These are phyloP conservation scores for Ectemnius cavifrons DNA, from an alignment of 2,888 invertebrate genomes.

Conservation along the genomic window DNA sequence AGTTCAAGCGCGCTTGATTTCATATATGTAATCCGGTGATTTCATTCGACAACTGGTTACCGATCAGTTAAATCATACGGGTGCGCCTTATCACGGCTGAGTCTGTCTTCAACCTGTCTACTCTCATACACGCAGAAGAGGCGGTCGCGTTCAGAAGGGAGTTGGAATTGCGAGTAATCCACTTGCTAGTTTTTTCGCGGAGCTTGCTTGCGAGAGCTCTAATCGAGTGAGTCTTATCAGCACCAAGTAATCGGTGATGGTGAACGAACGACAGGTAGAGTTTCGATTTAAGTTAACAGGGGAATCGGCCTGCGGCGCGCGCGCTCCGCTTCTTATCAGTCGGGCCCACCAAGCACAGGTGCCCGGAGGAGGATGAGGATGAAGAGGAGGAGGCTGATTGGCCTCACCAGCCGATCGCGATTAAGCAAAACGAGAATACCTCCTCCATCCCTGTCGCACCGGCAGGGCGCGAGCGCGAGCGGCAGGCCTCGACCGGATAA, in stretches of 20 bases:
- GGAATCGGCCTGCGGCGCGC: conserved; percentile 2
- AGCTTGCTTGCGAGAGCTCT: background rate
- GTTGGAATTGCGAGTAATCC: background rate
- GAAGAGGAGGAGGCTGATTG: conserved; percentile 32
- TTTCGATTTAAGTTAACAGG: conserved; percentile 6
- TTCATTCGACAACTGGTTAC: too few species aligned
- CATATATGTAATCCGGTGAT: too few species aligned
- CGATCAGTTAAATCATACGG: too few species aligned
- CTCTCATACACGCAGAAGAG: too few species aligned
- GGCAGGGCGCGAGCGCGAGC: conserved; percentile 12
- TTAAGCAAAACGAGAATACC: conserved; percentile 39
- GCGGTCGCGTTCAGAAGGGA: too few species aligned
- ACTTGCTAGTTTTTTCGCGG: background rate
- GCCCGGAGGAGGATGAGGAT: conserved; percentile 3
- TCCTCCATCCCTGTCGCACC: conserved; percentile 1
- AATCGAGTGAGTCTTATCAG: background rate
- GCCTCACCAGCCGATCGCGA: conserved; percentile 35
- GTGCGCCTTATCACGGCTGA: too few species aligned
- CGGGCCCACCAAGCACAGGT: conserved; percentile 23
- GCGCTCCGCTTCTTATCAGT: conserved; percentile 17
- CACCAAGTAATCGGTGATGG: background rate
- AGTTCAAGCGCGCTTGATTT: too few species aligned
- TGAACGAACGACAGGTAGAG: background rate
- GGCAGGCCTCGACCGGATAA: conserved; percentile 57
- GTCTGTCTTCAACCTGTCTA: too few species aligned